A percentile compares a stretch with the other conserved stretches of the same genome.
These are phyloP conservation scores for Camponotus floridanus DNA, from an alignment of 1,140 invertebrate genomes.

Conservation along the genomic window DNA sequence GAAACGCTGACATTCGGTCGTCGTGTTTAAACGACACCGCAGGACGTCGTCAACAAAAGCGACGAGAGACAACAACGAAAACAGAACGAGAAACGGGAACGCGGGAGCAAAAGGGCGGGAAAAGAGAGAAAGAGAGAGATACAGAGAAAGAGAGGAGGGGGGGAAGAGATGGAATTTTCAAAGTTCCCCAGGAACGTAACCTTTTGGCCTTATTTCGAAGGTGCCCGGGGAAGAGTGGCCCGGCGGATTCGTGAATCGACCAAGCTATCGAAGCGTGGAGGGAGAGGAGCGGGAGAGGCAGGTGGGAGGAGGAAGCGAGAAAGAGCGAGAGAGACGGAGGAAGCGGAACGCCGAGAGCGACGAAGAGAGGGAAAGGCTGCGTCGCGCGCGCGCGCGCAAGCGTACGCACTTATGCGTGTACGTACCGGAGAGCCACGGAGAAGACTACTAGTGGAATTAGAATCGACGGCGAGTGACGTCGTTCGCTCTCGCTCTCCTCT, in stretches of 20 bases:
- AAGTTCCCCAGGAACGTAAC: slow-evolving; percentile 22
- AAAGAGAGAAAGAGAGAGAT: slow-evolving; percentile 48
- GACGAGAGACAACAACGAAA: slow-evolving; percentile 20
- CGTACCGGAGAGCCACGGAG: slow-evolving; percentile 28
- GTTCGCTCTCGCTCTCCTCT: slow-evolving; percentile 53
- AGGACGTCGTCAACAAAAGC: slow-evolving; percentile 22
- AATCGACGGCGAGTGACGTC: slow-evolving; percentile 4
- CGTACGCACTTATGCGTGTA: not conserved
- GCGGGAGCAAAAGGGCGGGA: not conserved
- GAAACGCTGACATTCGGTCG: not conserved
- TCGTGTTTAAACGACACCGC: not conserved
- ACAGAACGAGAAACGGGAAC: not conserved
- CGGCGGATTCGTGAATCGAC: slow-evolving; percentile 80
- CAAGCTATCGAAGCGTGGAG: slow-evolving; percentile 76
- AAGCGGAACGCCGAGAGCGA: slow-evolving; percentile 33
- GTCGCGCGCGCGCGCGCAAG: not conserved
- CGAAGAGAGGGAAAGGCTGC: not conserved
- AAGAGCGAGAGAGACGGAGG: slow-evolving; percentile 7
- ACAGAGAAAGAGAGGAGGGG: slow-evolving; percentile 36
- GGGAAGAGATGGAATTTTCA: slow-evolving; percentile 27
- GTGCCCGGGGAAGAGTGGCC: slow-evolving; percentile 77
- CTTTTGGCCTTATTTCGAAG: slow-evolving; percentile 71
- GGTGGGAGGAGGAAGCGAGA: slow-evolving; percentile 39
- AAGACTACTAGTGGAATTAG: slow-evolving; percentile 25
- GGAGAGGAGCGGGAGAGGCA: slow-evolving; percentile 35